Evolutionary conservation across 2,888 invertebrate species (phyloP).

Genomic region (Cheilosia vulpina): DNA sequence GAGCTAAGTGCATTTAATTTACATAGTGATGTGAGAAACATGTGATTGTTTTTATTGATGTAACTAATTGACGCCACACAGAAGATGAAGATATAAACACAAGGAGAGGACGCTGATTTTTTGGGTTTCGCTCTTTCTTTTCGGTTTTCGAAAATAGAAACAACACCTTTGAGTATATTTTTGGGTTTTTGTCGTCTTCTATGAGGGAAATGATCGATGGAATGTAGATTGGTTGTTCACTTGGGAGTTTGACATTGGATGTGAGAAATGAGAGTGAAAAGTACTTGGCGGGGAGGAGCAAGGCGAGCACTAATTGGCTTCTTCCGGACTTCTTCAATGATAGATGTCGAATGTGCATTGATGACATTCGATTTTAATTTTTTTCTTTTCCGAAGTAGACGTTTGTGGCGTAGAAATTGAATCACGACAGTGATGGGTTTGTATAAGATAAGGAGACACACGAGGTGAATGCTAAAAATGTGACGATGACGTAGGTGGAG

Average conservation of each 20-base stretch:
- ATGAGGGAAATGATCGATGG: slow-evolving; percentile 26
- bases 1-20: too few relatives aligned
- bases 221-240: slow-evolving; percentile 50
- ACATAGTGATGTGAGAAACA: not conserved
- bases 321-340: slow-evolving; percentile 35
- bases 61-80: slow-evolving; percentile 20
- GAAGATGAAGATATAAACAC: not conserved
- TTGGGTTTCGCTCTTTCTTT: not conserved
- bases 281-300: slow-evolving; percentile 10
- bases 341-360: slow-evolving; percentile 30
- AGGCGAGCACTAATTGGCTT: slow-evolving; percentile 19
- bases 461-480: too few relatives aligned
- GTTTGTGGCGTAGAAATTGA: not conserved
- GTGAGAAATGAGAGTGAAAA: slow-evolving; percentile 52
- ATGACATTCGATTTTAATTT: not conserved
- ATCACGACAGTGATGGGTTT: too few relatives aligned
- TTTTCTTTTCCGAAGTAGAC: not conserved
- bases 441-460: too few relatives aligned
- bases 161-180: slow-evolving; percentile 22
- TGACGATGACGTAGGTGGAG: too few relatives aligned
- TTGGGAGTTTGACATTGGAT: slow-evolving; percentile 54
- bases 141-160: not conserved
- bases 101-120: not conserved
- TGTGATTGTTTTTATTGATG: slow-evolving; percentile 10
- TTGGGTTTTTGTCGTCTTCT: not conserved